Evolutionary conservation across 2,797 vertebrate genomes (phyloP).

Genomic region (Knipowitschia caucasica): DNA sequence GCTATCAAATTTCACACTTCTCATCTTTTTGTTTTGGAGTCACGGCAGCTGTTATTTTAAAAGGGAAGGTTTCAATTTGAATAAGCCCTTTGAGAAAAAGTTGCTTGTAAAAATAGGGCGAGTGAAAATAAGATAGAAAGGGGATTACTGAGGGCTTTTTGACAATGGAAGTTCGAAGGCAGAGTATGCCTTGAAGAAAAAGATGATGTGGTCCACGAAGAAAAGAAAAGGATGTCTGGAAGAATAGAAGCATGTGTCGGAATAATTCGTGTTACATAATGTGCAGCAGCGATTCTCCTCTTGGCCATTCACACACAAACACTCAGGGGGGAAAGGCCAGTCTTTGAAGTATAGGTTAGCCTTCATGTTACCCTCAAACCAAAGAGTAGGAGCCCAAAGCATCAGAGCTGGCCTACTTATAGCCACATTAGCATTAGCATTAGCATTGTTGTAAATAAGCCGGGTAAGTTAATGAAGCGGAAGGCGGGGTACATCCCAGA

Average conservation of each 20-base stretch:
- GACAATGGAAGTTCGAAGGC: slow-evolving; percentile 31
- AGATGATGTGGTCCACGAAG: slow-evolving; percentile 43
- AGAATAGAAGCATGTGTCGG: slow-evolving; percentile 34
- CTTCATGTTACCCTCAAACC: slow-evolving; percentile 10
- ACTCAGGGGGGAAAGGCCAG: neutral
- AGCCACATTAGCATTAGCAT: neutral
- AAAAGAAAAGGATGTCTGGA: slow-evolving; percentile 29
- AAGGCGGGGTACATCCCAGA: too few relatives aligned
- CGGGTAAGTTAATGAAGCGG: neutral
- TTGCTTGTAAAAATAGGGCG: slow-evolving; percentile 41
- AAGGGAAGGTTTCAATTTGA: slow-evolving; percentile 61
- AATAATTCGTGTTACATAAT: slow-evolving; percentile 48
- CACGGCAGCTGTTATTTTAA: slow-evolving; percentile 51
- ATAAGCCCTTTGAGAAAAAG: slow-evolving; percentile 59
- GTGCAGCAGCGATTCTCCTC: slow-evolving; percentile 28
- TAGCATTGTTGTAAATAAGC: slow-evolving; percentile 5
- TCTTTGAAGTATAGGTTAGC: slow-evolving; percentile 7
- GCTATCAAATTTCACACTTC: slow-evolving; percentile 49
- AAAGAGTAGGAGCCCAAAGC: slow-evolving; percentile 4
- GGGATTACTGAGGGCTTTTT: slow-evolving; percentile 60
- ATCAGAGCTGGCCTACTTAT: slow-evolving; percentile 13
- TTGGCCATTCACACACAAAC: slow-evolving; percentile 1
- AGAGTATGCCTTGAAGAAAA: slow-evolving; percentile 38
- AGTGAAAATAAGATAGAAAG: slow-evolving; percentile 49
- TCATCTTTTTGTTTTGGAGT: slow-evolving; percentile 40